Conservation (phyloP, 2,888 invertebrate genomes). For the Volucella inflata region DNA sequence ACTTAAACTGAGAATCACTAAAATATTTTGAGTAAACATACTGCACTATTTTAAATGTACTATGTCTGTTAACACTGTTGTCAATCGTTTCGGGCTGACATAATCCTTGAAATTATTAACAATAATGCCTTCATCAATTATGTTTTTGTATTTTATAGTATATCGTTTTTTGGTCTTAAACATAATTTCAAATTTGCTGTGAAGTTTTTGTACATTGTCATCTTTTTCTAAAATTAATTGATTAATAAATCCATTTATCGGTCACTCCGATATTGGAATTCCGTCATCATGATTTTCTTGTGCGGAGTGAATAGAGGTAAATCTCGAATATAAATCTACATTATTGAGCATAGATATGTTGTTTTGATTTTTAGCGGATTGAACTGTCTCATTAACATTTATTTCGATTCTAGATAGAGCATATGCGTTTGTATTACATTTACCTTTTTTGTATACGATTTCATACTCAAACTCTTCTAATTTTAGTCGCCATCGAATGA, state of each 20-base stretch:
- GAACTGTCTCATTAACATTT: neutral
- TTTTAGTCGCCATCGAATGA: slow-evolving; percentile 1
- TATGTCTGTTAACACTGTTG: neutral
- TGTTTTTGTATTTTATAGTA: neutral
- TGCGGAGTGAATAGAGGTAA: neutral
- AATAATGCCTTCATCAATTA: no score
- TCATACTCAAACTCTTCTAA: neutral
- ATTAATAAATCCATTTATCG: slow-evolving; percentile 1
- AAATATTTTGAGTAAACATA: neutral
- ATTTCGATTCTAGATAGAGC: neutral
- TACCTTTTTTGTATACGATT: neutral
- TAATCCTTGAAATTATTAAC: neutral
- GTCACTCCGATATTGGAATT: slow-evolving; percentile 1
- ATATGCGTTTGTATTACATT: neutral
- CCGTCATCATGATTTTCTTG: neutral
- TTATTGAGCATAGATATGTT: neutral
- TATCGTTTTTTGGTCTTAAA: neutral
- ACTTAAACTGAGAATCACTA: neutral
- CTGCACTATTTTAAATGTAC: slow-evolving; percentile 7
- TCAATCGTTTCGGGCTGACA: neutral
- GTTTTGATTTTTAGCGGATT: neutral
- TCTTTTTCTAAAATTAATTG: neutral
- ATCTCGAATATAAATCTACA: neutral
- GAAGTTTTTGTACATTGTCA: neutral
- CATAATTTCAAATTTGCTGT: neutral